Percentiles rank a stretch among this genome's conserved stretches.
Evolutionary conservation across 2,113 vertebrate species (phyloP).

Genomic region (Tachuris rubrigastra): DNA sequence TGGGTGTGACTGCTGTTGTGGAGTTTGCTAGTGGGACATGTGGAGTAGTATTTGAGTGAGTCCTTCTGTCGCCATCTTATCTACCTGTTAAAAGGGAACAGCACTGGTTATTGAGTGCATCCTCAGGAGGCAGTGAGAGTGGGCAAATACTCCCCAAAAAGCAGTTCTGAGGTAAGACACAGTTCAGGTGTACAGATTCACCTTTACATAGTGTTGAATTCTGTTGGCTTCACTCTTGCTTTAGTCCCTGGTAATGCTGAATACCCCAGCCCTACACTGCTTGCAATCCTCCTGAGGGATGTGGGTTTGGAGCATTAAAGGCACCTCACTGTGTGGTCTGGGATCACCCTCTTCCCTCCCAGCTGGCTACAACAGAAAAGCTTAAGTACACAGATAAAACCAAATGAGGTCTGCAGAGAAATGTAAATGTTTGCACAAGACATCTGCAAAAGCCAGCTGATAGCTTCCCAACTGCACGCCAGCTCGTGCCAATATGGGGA

Average conservation of each 20-base stretch:
- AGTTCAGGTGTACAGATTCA: not conserved
- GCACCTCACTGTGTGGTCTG: not conserved
- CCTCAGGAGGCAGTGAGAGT: not conserved
- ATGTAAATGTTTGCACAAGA: not conserved
- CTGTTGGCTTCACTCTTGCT: not conserved
- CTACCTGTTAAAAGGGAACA: not conserved
- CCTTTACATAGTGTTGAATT: not conserved
- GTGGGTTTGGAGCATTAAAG: not conserved
- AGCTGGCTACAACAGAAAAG: not conserved
- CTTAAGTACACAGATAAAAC: not conserved
- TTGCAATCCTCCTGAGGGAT: not conserved
- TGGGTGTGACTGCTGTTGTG: not conserved
- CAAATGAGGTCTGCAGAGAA: not conserved
- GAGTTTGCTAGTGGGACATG: not conserved
- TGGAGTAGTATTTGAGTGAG: not conserved
- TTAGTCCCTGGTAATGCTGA: not conserved
- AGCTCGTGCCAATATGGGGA: not conserved
- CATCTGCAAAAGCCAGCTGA: not conserved
- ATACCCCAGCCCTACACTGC: accelerated
- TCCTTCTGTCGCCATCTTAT: not conserved
- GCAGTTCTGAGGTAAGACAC: not conserved
- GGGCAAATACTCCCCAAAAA: not conserved
- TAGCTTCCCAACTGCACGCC: not conserved
- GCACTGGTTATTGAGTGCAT: not conserved
- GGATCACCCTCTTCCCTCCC: not conserved